Percentiles rank a stretch among this genome's conserved stretches.
Evolutionary conservation across 1,140 invertebrate species (phyloP).

Genomic region (Micrasema longulum): DNA sequence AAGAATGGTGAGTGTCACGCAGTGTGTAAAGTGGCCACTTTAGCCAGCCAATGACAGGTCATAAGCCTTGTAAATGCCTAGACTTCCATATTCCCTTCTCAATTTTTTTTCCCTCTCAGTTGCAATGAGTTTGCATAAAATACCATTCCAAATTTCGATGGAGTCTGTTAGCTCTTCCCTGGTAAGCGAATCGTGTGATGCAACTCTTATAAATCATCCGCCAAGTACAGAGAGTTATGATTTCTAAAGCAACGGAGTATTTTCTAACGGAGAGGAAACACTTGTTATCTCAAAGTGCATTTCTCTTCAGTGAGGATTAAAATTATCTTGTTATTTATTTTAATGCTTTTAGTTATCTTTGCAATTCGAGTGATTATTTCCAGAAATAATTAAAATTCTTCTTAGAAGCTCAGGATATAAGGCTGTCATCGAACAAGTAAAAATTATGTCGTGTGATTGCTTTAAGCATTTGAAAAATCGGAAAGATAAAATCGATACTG

Average conservation of each 20-base stretch:
- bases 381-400: not conserved
- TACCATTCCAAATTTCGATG: not conserved
- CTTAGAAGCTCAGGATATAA: not conserved
- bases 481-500: no score
- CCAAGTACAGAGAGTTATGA: constrained; percentile 22
- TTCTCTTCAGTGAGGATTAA: not conserved
- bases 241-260: constrained; percentile 17
- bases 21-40: no score
- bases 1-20: no score
- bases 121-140: no score
- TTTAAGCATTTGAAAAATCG: no score
- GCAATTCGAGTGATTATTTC: not conserved
- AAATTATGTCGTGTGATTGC: not conserved
- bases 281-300: not conserved
- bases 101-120: no score
- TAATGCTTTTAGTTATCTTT: not conserved
- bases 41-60: no score
- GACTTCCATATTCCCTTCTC: no score
- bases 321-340: not conserved
- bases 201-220: constrained; percentile 23
- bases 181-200: constrained; percentile 1
- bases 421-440: not conserved
- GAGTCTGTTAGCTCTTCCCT: not conserved
- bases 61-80: no score
- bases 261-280: constrained; percentile 1